A percentile compares a stretch with the other conserved stretches of the same genome.
Conservation (phyloP, 1,140 invertebrate genomes). For the Vollenhovia emeryi region DNA sequence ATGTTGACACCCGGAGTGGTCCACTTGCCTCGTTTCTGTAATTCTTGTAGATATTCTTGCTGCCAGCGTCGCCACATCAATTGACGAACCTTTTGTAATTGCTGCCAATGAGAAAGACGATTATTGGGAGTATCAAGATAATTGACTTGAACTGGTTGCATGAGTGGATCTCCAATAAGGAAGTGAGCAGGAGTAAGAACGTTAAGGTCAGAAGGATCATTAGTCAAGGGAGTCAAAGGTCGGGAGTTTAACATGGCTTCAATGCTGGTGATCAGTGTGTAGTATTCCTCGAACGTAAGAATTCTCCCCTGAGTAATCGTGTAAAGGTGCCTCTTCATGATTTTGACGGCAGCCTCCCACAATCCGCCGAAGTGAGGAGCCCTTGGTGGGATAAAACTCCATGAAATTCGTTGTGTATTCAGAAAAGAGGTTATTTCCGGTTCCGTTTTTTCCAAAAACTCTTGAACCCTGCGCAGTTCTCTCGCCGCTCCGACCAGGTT, state of each 20-base stretch:
- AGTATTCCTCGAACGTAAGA: background rate
- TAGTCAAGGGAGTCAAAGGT: background rate
- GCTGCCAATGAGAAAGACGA: background rate
- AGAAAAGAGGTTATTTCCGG: background rate
- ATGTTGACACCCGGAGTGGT: too few relatives aligned
- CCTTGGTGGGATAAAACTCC: background rate
- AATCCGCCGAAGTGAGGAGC: slow-evolving; percentile 6
- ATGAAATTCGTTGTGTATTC: background rate
- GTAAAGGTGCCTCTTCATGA: background rate
- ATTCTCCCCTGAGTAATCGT: background rate
- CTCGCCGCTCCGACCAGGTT: background rate
- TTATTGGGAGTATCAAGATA: background rate
- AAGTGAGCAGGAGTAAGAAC: slow-evolving; percentile 8
- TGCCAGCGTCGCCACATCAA: background rate
- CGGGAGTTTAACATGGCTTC: background rate
- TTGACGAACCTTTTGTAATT: background rate
- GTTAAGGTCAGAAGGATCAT: background rate
- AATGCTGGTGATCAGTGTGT: background rate
- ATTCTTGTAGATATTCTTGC: background rate
- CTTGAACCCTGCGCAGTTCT: background rate
- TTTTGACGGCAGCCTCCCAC: slow-evolving; percentile 1
- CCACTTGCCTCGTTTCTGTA: background rate
- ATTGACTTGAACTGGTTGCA: background rate
- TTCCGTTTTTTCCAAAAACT: background rate
- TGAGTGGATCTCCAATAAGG: background rate